Conservation (phyloP, 2,113 vertebrate genomes). For the Zosterops pallidus region DNA sequence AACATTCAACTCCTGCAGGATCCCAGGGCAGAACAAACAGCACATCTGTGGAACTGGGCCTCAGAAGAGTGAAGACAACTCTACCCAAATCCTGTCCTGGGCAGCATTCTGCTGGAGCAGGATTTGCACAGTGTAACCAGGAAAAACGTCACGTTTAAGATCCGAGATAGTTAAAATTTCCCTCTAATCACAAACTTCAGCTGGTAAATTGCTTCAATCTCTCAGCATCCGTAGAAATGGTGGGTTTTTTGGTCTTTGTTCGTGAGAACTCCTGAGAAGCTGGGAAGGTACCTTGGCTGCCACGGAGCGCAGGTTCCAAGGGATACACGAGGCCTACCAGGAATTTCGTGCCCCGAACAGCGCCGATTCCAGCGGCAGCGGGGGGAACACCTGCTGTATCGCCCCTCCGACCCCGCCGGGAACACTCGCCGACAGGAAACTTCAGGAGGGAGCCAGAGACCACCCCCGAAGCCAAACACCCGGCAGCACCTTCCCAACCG, state of each 20-base stretch:
- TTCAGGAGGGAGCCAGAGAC: neutral
- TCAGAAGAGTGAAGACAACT: neutral
- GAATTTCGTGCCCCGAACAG: neutral
- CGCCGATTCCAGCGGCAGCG: neutral
- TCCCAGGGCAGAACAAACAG: neutral
- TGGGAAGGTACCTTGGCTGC: neutral
- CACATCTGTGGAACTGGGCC: neutral
- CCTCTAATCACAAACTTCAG: neutral
- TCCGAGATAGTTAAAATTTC: neutral
- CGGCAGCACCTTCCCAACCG: neutral
- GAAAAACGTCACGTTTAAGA: neutral
- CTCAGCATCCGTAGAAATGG: neutral
- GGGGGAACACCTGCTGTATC: neutral
- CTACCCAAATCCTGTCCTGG: neutral
- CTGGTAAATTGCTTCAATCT: neutral
- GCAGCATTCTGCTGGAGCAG: neutral
- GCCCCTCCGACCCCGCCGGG: neutral
- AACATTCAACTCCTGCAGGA: neutral
- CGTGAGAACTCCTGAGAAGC: neutral
- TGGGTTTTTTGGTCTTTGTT: neutral
- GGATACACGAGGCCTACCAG: slow-evolving; percentile 32
- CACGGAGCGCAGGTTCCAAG: slow-evolving; percentile 15
- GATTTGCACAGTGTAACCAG: neutral
- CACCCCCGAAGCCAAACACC: neutral
- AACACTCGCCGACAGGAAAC: neutral